Conservation (phyloP, 2,797 vertebrate genomes). For the Sphenodon punctatus region DNA sequence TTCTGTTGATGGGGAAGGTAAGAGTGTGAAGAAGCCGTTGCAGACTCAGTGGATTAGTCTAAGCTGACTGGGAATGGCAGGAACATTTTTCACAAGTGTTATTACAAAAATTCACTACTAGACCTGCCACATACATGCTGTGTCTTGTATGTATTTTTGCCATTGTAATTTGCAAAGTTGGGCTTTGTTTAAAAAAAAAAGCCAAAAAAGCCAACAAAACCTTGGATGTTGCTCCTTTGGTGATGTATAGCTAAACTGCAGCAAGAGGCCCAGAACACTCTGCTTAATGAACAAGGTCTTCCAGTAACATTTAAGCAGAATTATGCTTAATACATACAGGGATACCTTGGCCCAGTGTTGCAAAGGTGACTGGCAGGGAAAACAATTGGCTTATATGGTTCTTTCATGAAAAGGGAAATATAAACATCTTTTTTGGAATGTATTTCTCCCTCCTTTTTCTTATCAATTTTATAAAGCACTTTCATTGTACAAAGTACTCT, state of each 20-base stretch:
- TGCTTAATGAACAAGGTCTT: neutral
- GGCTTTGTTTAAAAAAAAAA: slow-evolving; percentile 20
- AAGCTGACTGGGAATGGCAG: neutral
- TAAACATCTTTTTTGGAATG: no score
- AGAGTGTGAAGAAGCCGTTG: neutral
- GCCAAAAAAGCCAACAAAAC: neutral
- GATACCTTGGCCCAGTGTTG: neutral
- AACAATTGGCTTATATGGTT: no score
- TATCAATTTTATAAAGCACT: no score
- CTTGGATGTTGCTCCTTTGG: neutral
- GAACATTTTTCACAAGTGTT: neutral
- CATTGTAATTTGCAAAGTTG: neutral
- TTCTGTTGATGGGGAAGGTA: slow-evolving; percentile 94
- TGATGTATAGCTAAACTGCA: neutral
- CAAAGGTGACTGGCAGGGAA: neutral
- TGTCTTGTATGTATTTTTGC: neutral
- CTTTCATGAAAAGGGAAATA: no score
- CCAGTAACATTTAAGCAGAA: neutral
- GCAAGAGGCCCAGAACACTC: slow-evolving; percentile 2
- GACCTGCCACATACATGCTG: neutral
- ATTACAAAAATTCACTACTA: neutral
- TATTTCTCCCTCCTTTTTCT: no score
- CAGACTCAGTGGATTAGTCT: neutral
- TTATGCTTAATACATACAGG: neutral
- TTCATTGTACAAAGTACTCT: no score